Base-by-base conservation (phyloP, 2,797 vertebrate genomes). In the Oreortyx pictus region DNA sequence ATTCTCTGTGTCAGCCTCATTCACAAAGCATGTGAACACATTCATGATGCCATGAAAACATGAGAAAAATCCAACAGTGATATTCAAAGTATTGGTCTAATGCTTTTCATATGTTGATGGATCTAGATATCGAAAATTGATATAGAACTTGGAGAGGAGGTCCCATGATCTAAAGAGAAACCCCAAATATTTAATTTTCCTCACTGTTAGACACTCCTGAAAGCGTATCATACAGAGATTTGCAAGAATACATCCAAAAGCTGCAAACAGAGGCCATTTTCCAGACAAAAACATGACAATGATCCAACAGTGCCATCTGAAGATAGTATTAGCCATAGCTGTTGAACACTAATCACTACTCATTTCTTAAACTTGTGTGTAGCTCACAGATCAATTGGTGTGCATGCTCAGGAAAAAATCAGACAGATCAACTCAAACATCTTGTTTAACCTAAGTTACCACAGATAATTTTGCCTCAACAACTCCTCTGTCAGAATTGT, bases 371-470 rank as follows among this genome's bases (percentile, higher is more conserved):
- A 60, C 60, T 25, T n/a, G 15, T 11, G 33, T 14, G 18, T n/a
- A 41, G 64, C 7, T 1, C 1, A 46, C 12, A 46, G 19, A 82
- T 19, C 1, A 2, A 64, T 0, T 29, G 6, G 41, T 61, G 52
- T 3, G 6, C 41, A n/a, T 1, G 7, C 47, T 62, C n/a, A 41
- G n/a, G 29, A 12, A 46, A 47, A 83, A 47, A 14, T 19, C 37
- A 79, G 64, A 4, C 83, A 88, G 23, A 54, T 54, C 39, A 85
- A 43, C 25, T 37, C 44, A 54, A 59, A 64, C 9, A 14, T 29
- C 29, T 14, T 71, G 18, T 49, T 80, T 57, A 57, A 77, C 27
- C 10, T 23, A 71, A 22, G 14, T 57, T 77, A 72, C 16, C 9
- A 16, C 20, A 43, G 11, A 43, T 17, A 2, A 44, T 68, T 81